Base-by-base conservation (phyloP, 2,797 vertebrate species). In the Diplodus puntazzo region DNA sequence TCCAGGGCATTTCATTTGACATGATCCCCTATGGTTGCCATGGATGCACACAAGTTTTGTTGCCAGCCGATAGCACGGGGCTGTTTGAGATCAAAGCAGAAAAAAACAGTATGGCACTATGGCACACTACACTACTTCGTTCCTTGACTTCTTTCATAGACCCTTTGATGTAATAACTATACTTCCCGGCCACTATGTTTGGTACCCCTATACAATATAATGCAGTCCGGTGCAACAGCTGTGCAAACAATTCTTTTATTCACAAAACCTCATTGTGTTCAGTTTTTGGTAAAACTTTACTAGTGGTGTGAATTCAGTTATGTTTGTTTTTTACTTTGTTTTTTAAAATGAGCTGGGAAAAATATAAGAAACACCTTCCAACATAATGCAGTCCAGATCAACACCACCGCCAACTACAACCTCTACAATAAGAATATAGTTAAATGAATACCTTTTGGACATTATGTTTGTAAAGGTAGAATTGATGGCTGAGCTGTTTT, bases 1-100 rank as follows among this genome's bases (percentile, higher is more conserved):
- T 76, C 62, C 18, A 9, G 57, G 57, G 50, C 14, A 59, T 65
- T 72, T 64, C 46, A 25, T 76, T 81, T 70, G 45, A 63, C 25
- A 67, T 60, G 30, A 43, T 64, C 39, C 52, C 30, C 63, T 46
- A 63, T 66, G 48, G 68, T 75, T 78, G 69, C 67, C 27, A 81
- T 70, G 53, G 73, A 78, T 70, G 53, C 39, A 75, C 25, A 45
- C 14, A 2, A 9, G 11, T 25, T 67, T 76, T 66, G 43, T 67
- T 77, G 57, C 25, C 54, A 34, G 57, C 42, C n/a, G 65, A 46
- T 11, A 64, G 25, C 34, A n/a, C 18, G 18, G 42, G 60, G 20
- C 14, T 64, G 46, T 57, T 42, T 54, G 42, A 81, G 14, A 78
- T 59, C 18, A 75, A n/a, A 52, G 17, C 25, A 57, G 14, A 80